These are phyloP conservation scores for Temnopleurus reevesii DNA, from an alignment of 53 echinoderm and acorn worm genomes.

Conservation along the genomic window DNA sequence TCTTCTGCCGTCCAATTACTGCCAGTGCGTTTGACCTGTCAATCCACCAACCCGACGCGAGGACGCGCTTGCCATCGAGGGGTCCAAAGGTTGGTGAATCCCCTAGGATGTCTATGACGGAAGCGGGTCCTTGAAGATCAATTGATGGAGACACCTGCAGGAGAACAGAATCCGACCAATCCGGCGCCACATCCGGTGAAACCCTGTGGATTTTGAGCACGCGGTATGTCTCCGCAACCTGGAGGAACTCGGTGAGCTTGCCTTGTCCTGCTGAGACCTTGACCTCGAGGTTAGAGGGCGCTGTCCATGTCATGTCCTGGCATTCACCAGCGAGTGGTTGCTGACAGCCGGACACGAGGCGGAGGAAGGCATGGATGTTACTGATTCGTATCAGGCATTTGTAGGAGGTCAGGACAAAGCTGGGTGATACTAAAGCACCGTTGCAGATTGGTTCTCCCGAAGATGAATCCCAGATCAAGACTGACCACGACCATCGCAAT, in stretches of 20 bases:
- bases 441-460: slow-evolving; percentile 56
- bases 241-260: neutral
- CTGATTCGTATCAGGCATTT: slow-evolving; percentile 12
- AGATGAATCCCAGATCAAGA: slow-evolving; percentile 64
- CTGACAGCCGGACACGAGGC: slow-evolving; percentile 10
- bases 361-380: neutral
- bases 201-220: slow-evolving; percentile 15
- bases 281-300: slow-evolving; percentile 35
- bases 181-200: neutral
- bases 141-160: slow-evolving; percentile 16
- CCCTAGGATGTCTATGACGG: neutral
- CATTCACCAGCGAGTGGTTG: neutral
- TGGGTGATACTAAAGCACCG: slow-evolving; percentile 61
- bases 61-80: slow-evolving; percentile 36
- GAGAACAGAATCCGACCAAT: neutral
- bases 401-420: slow-evolving; percentile 39
- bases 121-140: neutral
- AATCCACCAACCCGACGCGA: slow-evolving; percentile 51
- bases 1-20: slow-evolving; percentile 41
- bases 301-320: neutral
- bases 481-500: slow-evolving; percentile 70
- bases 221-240: slow-evolving; percentile 40
- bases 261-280: slow-evolving; percentile 24
- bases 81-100: neutral
- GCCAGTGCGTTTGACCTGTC: neutral